These are phyloP conservation scores for Pilophorus perplexus DNA, from an alignment of 2,888 invertebrate species.

Conservation along the genomic window DNA sequence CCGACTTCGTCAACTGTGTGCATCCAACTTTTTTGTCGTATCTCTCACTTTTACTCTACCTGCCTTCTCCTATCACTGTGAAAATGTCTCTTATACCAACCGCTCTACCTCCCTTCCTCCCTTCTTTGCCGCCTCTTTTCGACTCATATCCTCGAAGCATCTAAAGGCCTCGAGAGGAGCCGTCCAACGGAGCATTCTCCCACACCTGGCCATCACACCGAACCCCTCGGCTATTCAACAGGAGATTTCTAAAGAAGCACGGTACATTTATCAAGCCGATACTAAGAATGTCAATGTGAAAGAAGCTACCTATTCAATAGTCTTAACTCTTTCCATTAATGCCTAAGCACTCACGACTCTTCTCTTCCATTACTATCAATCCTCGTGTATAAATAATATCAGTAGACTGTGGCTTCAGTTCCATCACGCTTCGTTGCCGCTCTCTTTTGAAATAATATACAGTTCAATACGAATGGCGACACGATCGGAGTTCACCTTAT, in stretches of 20 bases:
- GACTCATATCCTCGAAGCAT: conserved; percentile 28
- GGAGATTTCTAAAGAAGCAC: conserved; percentile 31
- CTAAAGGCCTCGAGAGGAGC: conserved; percentile 15
- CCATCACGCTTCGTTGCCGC: conserved; percentile 16
- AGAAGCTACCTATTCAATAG: conserved; percentile 43
- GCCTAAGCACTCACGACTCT: conserved; percentile 37
- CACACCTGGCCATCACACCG: conserved; percentile 38
- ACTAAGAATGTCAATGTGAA: conserved; percentile 46
- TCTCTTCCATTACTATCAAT: conserved; percentile 34
- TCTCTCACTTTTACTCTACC: not conserved
- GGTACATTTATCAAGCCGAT: conserved; percentile 45
- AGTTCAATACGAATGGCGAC: conserved; percentile 35
- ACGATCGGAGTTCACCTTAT: conserved; percentile 21
- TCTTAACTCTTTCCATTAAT: conserved; percentile 42
- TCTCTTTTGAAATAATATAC: conserved; percentile 12
- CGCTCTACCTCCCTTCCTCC: not conserved
- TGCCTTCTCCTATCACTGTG: conserved; percentile 6
- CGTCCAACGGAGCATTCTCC: conserved; percentile 28
- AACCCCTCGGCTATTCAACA: conserved; percentile 35
- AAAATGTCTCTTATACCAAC: conserved; percentile 8
- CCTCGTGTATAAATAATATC: conserved; percentile 36
- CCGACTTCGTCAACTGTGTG: conserved; percentile 34
- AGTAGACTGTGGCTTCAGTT: conserved; percentile 28
- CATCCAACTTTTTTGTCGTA: conserved; percentile 8
- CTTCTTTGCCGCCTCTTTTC: conserved; percentile 6